Conservation (phyloP, 2,113 vertebrate genomes). For the Opisthocomus hoazin region DNA sequence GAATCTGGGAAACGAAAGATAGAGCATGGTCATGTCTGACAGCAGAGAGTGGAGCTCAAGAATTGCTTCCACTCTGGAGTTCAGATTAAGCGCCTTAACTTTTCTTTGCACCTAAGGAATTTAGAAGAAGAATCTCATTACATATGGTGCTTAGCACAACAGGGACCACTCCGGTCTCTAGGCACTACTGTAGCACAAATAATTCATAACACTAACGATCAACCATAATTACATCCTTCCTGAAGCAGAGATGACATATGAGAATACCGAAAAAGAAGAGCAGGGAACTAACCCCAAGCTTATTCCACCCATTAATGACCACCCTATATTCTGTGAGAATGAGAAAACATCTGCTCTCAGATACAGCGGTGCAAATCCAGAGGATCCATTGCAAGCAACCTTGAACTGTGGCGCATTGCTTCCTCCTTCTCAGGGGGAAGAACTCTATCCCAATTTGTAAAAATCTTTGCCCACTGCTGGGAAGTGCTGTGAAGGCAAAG, state of each 20-base stretch:
- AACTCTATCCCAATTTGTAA: background rate
- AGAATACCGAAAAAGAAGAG: background rate
- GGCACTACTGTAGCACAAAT: conserved; percentile 6
- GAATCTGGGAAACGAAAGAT: background rate
- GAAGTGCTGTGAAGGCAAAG: background rate
- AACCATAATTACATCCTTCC: conserved; percentile 49
- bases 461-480: background rate
- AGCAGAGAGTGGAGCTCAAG: background rate
- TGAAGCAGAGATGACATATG: background rate
- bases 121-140: conserved; percentile 6
- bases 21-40: background rate
- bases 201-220: conserved; percentile 4
- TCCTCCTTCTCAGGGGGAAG: background rate
- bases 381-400: background rate
- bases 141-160: background rate
- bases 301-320: background rate
- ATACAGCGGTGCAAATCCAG: background rate
- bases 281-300: background rate
- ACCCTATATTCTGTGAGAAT: background rate
- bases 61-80: background rate
- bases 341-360: background rate
- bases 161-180: conserved; percentile 1
- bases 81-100: background rate
- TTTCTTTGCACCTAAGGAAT: conserved; percentile 16
- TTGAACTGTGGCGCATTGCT: background rate